Conservation (phyloP, 92 coral and sea anemone genomes). For the Siderastrea radians region DNA sequence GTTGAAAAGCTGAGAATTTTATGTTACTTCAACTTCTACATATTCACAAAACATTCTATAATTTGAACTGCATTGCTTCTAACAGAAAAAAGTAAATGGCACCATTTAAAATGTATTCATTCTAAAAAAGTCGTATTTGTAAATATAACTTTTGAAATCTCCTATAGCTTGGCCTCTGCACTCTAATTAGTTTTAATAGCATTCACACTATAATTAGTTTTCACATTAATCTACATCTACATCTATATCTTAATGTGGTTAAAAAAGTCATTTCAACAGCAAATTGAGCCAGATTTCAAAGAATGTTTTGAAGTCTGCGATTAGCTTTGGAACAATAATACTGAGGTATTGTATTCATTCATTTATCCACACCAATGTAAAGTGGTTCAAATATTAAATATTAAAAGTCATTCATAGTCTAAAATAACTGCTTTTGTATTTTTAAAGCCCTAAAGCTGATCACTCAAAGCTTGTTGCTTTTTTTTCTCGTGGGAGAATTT, state of each 20-base stretch:
- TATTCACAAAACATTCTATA: too few species aligned
- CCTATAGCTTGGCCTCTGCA: not conserved
- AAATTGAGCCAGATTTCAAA: not conserved
- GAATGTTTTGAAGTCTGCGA: not conserved
- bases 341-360: not conserved
- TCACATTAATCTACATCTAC: too few species aligned
- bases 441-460: not conserved
- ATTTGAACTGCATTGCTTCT: not conserved
- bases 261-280: too few species aligned
- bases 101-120: not conserved
- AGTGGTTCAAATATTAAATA: not conserved
- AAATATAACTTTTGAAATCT: not conserved
- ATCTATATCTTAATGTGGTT: too few species aligned
- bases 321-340: not conserved
- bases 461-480: not conserved
- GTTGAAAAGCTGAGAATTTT: too few species aligned
- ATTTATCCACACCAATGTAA: not conserved
- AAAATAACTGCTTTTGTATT: not conserved
- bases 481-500: conserved; percentile 23
- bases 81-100: not conserved
- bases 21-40: too few species aligned
- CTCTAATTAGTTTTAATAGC: not conserved
- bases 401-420: not conserved
- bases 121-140: not conserved
- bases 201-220: too few species aligned